Conservation (phyloP, 2,888 invertebrate genomes). For the Drosophila anomelani region DNA sequence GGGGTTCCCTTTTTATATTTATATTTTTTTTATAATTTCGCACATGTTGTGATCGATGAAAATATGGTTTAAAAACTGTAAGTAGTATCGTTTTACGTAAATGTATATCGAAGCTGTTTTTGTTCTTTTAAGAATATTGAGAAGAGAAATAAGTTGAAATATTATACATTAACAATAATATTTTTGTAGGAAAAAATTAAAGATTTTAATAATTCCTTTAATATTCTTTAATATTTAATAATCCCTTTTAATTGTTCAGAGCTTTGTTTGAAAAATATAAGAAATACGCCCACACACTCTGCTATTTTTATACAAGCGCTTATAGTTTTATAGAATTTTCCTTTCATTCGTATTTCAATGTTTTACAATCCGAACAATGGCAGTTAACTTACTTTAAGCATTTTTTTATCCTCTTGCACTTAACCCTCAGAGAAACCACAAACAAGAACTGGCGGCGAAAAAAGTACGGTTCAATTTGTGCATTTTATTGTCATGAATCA, state of each 20-base stretch:
- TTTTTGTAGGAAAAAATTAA: neutral
- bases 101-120: neutral
- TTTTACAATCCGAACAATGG: constrained; percentile 1
- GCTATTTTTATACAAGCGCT: neutral
- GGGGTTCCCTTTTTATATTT: neutral
- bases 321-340: neutral
- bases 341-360: neutral
- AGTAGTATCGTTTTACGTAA: constrained; percentile 16
- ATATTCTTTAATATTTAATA: neutral
- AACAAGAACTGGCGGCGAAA: constrained; percentile 9
- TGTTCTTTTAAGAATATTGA: too few species aligned
- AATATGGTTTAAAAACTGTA: neutral
- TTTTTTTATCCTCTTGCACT: constrained; percentile 9
- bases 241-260: neutral
- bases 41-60: constrained; percentile 63
- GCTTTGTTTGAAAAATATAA: neutral
- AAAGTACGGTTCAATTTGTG: constrained; percentile 51
- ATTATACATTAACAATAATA: too few species aligned
- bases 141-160: neutral
- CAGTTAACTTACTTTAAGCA: constrained; percentile 8
- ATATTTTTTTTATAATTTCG: constrained; percentile 28
- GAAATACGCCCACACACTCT: neutral
- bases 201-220: neutral
- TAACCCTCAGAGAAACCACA: constrained; percentile 18
- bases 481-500: constrained; percentile 73